Percentiles rank a stretch among this genome's conserved stretches.
Conservation (phyloP, 2,888 invertebrate species). For the Tineola bisselliella region DNA sequence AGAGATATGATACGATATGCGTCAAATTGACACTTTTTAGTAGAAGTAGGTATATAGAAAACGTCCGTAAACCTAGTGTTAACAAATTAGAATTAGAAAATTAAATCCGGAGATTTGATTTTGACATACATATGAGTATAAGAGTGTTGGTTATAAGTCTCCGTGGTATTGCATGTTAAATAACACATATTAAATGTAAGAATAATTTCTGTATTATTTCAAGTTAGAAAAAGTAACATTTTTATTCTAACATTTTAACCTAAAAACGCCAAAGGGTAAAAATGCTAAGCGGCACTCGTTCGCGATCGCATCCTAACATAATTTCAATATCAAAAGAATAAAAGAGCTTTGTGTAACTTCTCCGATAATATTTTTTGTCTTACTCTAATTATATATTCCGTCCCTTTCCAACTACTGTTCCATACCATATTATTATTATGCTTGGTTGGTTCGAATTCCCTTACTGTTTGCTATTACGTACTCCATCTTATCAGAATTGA, state of each 20-base stretch:
- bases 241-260: background rate
- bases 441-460: background rate
- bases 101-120: too few species aligned
- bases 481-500: too few species aligned
- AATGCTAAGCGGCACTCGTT: background rate
- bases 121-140: too few species aligned
- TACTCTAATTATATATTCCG: background rate
- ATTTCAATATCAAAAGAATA: conserved; percentile 13
- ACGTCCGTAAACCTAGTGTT: too few species aligned
- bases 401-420: background rate
- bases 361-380: background rate
- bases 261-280: background rate
- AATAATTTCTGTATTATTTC: background rate
- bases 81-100: too few species aligned
- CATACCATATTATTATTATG: background rate
- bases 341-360: background rate
- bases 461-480: background rate
- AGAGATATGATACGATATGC: too few species aligned
- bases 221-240: background rate
- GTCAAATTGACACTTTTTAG: too few species aligned
- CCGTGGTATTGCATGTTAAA: too few species aligned
- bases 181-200: too few species aligned
- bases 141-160: too few species aligned
- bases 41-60: too few species aligned
- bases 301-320: background rate